Percentiles rank a stretch among this genome's conserved stretches.
Evolutionary conservation across 1,140 invertebrate genomes (phyloP).

Genomic region (Nixonia krombeini): DNA sequence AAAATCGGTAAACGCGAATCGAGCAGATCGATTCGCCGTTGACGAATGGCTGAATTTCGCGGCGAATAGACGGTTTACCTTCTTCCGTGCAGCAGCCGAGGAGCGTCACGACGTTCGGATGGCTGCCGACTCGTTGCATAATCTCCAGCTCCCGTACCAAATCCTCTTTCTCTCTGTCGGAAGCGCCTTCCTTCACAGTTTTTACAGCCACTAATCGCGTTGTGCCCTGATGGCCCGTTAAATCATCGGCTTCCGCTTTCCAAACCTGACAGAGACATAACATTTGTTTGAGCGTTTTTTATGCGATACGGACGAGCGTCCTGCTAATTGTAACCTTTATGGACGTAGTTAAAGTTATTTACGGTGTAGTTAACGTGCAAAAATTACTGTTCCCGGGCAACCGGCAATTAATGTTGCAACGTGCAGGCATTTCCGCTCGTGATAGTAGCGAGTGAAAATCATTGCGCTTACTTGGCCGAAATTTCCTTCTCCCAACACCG

Average conservation of each 20-base stretch:
- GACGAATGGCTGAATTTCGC: too few relatives aligned
- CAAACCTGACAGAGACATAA: constrained; percentile 74
- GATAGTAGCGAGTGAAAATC: background rate
- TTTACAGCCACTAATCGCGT: constrained; percentile 87
- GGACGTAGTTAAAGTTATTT: background rate
- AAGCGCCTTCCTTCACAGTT: constrained; percentile 82
- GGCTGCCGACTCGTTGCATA: constrained; percentile 87
- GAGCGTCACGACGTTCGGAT: constrained; percentile 89
- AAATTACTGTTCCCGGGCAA: too few relatives aligned
- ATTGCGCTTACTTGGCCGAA: constrained; percentile 85
- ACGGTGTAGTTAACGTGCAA: constrained; percentile 6
- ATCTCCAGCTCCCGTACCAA: constrained; percentile 83
- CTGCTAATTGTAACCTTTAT: constrained; percentile 9
- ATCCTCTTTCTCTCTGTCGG: constrained; percentile 83
- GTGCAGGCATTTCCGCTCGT: too few relatives aligned
- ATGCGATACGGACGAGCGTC: constrained; percentile 7
- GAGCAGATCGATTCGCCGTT: background rate
- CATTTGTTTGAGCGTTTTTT: constrained; percentile 19
- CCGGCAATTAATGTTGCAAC: too few relatives aligned
- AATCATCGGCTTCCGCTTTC: constrained; percentile 86
- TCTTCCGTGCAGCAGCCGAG: constrained; percentile 88
- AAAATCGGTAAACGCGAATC: constrained; percentile 13
- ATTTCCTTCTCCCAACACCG: constrained; percentile 85
- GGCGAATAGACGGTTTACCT: constrained; percentile 72
- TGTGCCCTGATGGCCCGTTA: constrained; percentile 82